A percentile compares a stretch with the other conserved stretches of the same genome.
phyloP scores from a whole-genome alignment of 2,797 vertebrate species.

The Pantherophis alleghaniensis region DNA sequence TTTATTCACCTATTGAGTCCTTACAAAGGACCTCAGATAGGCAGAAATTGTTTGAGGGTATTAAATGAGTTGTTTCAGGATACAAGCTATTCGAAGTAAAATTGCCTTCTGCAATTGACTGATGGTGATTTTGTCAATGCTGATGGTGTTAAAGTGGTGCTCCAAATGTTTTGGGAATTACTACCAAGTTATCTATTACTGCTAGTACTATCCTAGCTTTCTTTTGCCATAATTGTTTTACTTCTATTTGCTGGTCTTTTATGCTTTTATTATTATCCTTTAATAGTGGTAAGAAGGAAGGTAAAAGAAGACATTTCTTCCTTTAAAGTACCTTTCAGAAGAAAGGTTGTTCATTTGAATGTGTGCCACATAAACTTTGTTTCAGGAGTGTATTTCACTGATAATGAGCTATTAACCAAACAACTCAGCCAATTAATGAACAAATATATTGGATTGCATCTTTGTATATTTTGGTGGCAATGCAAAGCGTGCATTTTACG shows the following conservation, averaged over 20 bases:
- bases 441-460: slow-evolving; percentile 8
- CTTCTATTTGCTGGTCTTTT: background rate
- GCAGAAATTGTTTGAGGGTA: background rate
- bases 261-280: background rate
- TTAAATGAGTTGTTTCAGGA: background rate
- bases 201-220: background rate
- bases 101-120: background rate
- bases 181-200: background rate
- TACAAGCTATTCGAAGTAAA: background rate
- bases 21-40: background rate
- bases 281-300: background rate
- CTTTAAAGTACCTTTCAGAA: background rate
- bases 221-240: background rate
- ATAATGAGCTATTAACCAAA: slow-evolving; percentile 8
- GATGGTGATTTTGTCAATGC: background rate
- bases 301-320: background rate
- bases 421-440: background rate
- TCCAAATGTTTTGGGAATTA: background rate
- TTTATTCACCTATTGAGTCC: background rate
- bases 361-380: background rate
- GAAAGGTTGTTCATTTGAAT: slow-evolving; percentile 6
- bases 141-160: background rate
- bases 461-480: slow-evolving; percentile 1
- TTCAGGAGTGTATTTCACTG: background rate
- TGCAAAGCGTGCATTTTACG: background rate